Percentiles rank a stretch among this genome's conserved stretches.
Conservation (phyloP, 2,888 invertebrate genomes). For the Notodonta ziczac region DNA sequence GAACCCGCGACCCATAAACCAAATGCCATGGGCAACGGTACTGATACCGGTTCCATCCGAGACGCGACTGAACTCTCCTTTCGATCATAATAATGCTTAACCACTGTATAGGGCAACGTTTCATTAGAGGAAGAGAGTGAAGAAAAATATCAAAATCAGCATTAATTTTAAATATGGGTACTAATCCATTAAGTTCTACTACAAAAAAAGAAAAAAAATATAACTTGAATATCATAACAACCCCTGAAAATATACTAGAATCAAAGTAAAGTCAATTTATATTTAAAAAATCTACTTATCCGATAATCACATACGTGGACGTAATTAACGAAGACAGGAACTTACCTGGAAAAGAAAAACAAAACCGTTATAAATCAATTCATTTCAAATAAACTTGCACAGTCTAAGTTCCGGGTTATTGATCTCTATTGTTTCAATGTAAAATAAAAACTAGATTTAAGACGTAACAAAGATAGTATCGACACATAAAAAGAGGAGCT, state of each 20-base stretch:
- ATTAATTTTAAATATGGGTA: background rate
- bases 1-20: constrained; percentile 64
- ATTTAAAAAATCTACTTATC: background rate
- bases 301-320: background rate
- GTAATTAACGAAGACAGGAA: constrained; percentile 19
- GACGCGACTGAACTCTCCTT: constrained; percentile 44
- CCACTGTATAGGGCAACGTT: constrained; percentile 28
- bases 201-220: background rate
- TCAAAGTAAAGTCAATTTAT: background rate
- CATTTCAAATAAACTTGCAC: background rate
- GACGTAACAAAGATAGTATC: constrained; percentile 15
- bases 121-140: constrained; percentile 14
- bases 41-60: constrained; percentile 56
- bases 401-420: constrained; percentile 8
- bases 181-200: too few relatives aligned
- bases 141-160: background rate
- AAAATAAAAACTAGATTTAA: constrained; percentile 14
- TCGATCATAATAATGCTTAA: constrained; percentile 42
- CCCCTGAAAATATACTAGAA: background rate
- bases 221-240: background rate
- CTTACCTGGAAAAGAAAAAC: constrained; percentile 53
- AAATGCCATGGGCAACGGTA: constrained; percentile 64
- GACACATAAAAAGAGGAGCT: background rate
- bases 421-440: constrained; percentile 12
- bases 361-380: constrained; percentile 9